These are phyloP conservation scores for Microlaimidae sp. DNA, from an alignment of 2,888 invertebrate species.

Conservation along the genomic window DNA sequence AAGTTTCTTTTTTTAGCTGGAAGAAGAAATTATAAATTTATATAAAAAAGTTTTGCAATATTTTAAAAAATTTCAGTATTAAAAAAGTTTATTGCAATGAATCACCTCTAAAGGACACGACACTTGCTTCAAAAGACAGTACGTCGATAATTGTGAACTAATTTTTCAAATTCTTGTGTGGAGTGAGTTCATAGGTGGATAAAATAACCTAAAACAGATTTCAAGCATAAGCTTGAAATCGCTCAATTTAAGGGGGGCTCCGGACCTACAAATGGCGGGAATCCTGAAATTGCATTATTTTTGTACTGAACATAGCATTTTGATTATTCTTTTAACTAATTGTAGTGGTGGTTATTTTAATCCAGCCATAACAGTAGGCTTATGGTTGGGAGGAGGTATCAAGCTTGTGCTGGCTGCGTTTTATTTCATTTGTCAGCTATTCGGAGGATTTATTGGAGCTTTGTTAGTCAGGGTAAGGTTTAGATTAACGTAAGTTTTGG, in stretches of 20 bases:
- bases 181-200: no score
- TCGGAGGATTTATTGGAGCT: slow-evolving; percentile 24
- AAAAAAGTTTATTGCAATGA: no score
- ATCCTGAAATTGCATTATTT: no score
- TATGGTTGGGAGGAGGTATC: slow-evolving; percentile 24
- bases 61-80: no score
- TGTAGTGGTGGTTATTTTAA: slow-evolving; percentile 35
- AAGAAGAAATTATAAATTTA: slow-evolving; percentile 14
- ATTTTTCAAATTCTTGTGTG: no score
- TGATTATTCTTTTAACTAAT: no score
- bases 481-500: no score
- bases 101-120: no score
- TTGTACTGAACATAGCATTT: no score
- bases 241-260: background rate
- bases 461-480: slow-evolving; percentile 18
- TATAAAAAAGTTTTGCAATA: slow-evolving; percentile 3
- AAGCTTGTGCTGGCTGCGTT: slow-evolving; percentile 18
- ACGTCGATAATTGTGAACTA: no score
- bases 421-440: slow-evolving; percentile 28
- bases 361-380: slow-evolving; percentile 32
- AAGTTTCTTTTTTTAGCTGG: slow-evolving; percentile 3
- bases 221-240: slow-evolving; percentile 58
- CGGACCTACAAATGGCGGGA: background rate
- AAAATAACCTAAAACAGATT: no score
- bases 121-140: no score